Evolutionary conservation across 1,140 invertebrate species (phyloP), one percentile per base, ranked within the genome.

Genomic region (Lucilia sericata): DNA sequence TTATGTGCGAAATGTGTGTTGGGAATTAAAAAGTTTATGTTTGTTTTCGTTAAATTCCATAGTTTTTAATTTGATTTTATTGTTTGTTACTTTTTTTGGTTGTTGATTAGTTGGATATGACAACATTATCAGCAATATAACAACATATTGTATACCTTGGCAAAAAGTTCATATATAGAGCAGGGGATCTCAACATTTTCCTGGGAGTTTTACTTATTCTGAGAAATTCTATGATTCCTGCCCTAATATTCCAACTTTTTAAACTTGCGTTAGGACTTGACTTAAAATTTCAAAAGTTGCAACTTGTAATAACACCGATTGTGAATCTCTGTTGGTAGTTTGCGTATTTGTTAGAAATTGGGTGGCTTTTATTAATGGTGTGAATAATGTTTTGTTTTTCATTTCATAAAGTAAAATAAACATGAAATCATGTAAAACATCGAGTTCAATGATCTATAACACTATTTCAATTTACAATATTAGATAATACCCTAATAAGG

Each of bases 1-100:
- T 78, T 47, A 78, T 78, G 75, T 78, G 75, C 75, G 36, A 78
- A 78, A 78, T 78, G 75, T 78, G 17, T 47, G 75, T 78, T 78
- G 75, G 75, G 75, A 78, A 78, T 78, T 78, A 9, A 19, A 78
- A 17, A 60, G 55, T 60, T 60, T 60, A 60, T 17, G 14, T 60
- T 17, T 60, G 25, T 30, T 30, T 30, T 30, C 25, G 25, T 60
- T n/a, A n/a, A 60, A 42, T 14, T 55, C 13, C 13, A 55, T 55
- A 55, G 51, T 55, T 55, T 42, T 55, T 55, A 55, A 55, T 55
- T 55, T 75, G 74, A 75, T 75, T 75, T 75, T 25, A 75, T 75
- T 75, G 25, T 75, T 75, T 75, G 25, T 75, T 30, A 47, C 36
- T 47, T 47, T 13, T 78, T 78, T 78, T 78, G 36, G 34, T 8